Conservation (phyloP, 1,140 invertebrate species). For the Magallana angulata region DNA sequence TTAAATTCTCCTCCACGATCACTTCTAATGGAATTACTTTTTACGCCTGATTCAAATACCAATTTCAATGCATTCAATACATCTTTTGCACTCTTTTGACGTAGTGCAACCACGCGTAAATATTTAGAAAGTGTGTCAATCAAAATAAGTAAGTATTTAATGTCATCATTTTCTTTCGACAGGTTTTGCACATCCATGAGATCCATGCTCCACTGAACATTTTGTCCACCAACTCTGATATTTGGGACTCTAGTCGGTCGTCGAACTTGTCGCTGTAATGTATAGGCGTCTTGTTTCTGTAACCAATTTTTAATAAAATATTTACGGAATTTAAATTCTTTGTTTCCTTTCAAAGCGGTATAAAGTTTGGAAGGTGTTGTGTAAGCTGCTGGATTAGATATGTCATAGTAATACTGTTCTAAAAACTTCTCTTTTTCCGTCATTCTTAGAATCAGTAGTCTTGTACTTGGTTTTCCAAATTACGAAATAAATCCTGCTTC, state of each 20-base stretch:
- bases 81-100: not conserved
- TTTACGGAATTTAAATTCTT: not conserved
- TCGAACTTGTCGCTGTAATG: not conserved
- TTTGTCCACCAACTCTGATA: not conserved
- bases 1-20: conserved; percentile 26
- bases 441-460: not conserved
- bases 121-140: conserved; percentile 25
- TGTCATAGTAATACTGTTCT: conserved; percentile 15
- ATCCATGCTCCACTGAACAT: conserved; percentile 30
- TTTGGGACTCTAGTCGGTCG: not conserved
- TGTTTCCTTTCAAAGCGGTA: not conserved
- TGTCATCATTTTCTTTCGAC: conserved; percentile 40
- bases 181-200: conserved; percentile 26
- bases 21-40: not conserved
- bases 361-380: not conserved
- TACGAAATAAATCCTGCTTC: not conserved
- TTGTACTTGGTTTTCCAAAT: not conserved
- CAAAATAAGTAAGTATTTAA: conserved; percentile 30
- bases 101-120: not conserved
- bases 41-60: not conserved
- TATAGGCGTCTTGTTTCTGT: conserved; percentile 34
- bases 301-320: conserved; percentile 34
- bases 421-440: conserved; percentile 26
- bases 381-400: conserved; percentile 2
- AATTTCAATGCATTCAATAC: not conserved